Evolutionary conservation across 2,888 invertebrate genomes (phyloP).

Genomic region (Epistrophella euchroma): DNA sequence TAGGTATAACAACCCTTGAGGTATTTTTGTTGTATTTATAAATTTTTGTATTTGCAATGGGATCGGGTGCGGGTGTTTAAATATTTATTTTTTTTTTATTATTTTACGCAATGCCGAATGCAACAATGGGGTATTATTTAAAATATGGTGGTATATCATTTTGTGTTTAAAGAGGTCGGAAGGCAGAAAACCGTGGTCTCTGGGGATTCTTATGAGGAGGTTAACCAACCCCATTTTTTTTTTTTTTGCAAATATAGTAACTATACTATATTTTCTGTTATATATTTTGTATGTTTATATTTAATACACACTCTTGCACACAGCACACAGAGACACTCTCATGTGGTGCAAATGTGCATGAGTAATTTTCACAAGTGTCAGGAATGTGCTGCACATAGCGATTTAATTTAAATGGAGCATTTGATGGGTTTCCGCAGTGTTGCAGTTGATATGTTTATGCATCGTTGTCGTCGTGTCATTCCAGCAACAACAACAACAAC

Average conservation of each 20-base stretch:
- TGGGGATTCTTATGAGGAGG: conserved; percentile 24
- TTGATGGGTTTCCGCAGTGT: conserved; percentile 61
- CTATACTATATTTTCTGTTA: background rate
- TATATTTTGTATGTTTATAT: background rate
- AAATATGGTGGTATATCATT: conserved; percentile 13
- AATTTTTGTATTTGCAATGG: background rate
- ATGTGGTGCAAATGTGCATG: conserved; percentile 46
- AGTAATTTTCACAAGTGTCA: conserved; percentile 62
- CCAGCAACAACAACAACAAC: background rate
- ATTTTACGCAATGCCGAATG: conserved; percentile 44
- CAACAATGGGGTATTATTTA: conserved; percentile 17
- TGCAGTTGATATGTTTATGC: conserved; percentile 10
- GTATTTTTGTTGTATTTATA: background rate
- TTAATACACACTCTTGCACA: conserved; percentile 17
- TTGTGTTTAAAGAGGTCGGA: conserved; percentile 53
- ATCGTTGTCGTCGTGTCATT: conserved; percentile 21
- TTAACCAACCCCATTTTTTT: background rate
- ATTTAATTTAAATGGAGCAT: conserved; percentile 66
- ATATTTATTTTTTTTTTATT: conserved; percentile 13
- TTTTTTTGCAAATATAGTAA: background rate
- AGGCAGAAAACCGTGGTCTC: conserved; percentile 42
- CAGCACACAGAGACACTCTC: background rate
- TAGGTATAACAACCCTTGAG: conserved; percentile 10
- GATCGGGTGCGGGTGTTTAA: background rate
- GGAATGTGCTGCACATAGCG: conserved; percentile 61